Percentiles rank a stretch among this genome's conserved stretches.
phyloP scores from a whole-genome alignment of 2,113 vertebrate genomes.

The Sorex fumeus region DNA sequence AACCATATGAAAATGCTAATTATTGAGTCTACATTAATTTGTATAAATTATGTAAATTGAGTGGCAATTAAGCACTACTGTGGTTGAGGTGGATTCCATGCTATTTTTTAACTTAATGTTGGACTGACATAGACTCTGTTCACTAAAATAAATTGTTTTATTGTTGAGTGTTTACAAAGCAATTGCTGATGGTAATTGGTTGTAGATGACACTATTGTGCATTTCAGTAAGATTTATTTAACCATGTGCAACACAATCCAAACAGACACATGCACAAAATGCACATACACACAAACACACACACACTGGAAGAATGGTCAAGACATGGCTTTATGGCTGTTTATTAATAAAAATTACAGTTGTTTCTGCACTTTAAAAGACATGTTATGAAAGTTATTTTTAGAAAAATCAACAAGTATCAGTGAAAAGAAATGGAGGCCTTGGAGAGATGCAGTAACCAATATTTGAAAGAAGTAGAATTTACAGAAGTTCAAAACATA shows the following conservation, averaged over 20 bases:
- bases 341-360: slow-evolving; percentile 46
- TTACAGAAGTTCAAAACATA: slow-evolving; percentile 25
- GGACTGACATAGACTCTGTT: slow-evolving; percentile 82
- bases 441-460: slow-evolving; percentile 29
- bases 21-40: slow-evolving; percentile 85
- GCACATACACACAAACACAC: not conserved
- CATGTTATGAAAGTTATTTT: slow-evolving; percentile 42
- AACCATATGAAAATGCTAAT: slow-evolving; percentile 85
- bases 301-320: slow-evolving; percentile 58
- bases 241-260: slow-evolving; percentile 58
- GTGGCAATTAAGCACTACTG: slow-evolving; percentile 76
- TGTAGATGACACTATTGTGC: slow-evolving; percentile 81
- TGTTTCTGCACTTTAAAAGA: slow-evolving; percentile 38
- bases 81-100: slow-evolving; percentile 82
- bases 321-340: slow-evolving; percentile 47
- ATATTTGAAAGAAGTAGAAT: slow-evolving; percentile 31
- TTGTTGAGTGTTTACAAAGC: slow-evolving; percentile 83
- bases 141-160: slow-evolving; percentile 77
- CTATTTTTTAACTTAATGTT: slow-evolving; percentile 83
- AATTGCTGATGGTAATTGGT: slow-evolving; percentile 77
- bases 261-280: slow-evolving; percentile 2
- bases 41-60: slow-evolving; percentile 87
- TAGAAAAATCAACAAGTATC: slow-evolving; percentile 26
- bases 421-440: not conserved
- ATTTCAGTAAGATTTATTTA: slow-evolving; percentile 83